phyloP scores from a whole-genome alignment of 2,797 vertebrate species.

The Poeciliopsis gracilis region DNA sequence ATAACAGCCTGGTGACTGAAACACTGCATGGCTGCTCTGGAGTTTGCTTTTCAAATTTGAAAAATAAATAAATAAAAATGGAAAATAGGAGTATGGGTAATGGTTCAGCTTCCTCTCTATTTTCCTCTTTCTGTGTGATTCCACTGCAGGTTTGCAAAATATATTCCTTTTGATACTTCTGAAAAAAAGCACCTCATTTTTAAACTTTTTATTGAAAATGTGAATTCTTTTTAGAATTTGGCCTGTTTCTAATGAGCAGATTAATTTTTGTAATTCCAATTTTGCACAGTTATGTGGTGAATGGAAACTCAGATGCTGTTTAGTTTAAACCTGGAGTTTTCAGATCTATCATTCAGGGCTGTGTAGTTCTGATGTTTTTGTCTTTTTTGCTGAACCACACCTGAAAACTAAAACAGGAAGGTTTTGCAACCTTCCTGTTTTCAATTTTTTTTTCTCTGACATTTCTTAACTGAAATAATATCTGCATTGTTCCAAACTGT shows the following conservation, averaged over 20 bases:
- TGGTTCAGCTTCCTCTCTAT: not conserved
- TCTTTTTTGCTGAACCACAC: not conserved
- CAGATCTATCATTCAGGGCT: not conserved
- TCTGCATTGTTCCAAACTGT: not conserved
- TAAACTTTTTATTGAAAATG: too few relatives aligned
- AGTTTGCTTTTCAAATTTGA: not conserved
- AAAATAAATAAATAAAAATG: too few relatives aligned
- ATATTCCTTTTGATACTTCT: too few relatives aligned
- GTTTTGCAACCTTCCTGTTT: not conserved
- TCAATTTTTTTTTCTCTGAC: not conserved
- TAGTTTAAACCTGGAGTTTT: not conserved
- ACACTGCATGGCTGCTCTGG: not conserved
- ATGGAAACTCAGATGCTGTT: not conserved
- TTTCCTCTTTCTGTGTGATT: not conserved
- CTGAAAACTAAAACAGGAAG: not conserved
- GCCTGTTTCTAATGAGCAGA: too few relatives aligned
- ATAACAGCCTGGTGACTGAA: constrained; percentile 6
- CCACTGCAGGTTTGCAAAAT: too few relatives aligned
- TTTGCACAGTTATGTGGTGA: too few relatives aligned
- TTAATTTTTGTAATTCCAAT: too few relatives aligned
- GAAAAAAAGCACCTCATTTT: too few relatives aligned
- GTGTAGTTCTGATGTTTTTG: not conserved
- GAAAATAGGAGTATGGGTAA: not conserved
- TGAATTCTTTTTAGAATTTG: too few relatives aligned
- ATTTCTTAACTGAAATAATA: not conserved